These are phyloP conservation scores for Osmoderma eremita DNA, from an alignment of 2,888 invertebrate species.

Conservation along the genomic window DNA sequence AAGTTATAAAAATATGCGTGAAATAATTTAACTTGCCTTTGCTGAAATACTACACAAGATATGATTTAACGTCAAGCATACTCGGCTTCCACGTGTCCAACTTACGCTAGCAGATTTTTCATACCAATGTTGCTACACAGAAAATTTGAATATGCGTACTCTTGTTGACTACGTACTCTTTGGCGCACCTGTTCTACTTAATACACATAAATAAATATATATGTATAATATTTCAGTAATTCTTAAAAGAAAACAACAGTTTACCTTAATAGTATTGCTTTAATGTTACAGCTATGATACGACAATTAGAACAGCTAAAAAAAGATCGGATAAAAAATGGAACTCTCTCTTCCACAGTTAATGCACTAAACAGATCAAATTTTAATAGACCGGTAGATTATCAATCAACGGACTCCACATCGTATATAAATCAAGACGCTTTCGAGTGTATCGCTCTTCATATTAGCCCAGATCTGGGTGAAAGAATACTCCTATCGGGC, in stretches of 20 bases:
- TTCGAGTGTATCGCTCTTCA: constrained; percentile 85
- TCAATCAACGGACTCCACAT: constrained; percentile 50
- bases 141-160: no score
- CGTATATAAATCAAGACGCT: constrained; percentile 54
- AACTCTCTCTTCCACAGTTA: constrained; percentile 46
- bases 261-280: not conserved
- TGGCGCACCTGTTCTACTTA: no score
- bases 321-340: constrained; percentile 75
- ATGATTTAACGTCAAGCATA: no score
- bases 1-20: no score
- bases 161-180: no score
- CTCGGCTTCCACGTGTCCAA: no score
- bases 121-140: no score
- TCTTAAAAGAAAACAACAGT: not conserved
- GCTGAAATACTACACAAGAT: no score
- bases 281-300: constrained; percentile 72
- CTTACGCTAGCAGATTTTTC: no score
- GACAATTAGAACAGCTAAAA: constrained; percentile 78
- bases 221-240: not conserved
- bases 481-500: constrained; percentile 83
- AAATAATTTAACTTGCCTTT: no score
- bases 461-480: constrained; percentile 83
- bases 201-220: no score
- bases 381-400: constrained; percentile 45
- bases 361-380: constrained; percentile 32